Evolutionary conservation across 1,140 invertebrate genomes (phyloP).

Genomic region (Phymastichus coffea): DNA sequence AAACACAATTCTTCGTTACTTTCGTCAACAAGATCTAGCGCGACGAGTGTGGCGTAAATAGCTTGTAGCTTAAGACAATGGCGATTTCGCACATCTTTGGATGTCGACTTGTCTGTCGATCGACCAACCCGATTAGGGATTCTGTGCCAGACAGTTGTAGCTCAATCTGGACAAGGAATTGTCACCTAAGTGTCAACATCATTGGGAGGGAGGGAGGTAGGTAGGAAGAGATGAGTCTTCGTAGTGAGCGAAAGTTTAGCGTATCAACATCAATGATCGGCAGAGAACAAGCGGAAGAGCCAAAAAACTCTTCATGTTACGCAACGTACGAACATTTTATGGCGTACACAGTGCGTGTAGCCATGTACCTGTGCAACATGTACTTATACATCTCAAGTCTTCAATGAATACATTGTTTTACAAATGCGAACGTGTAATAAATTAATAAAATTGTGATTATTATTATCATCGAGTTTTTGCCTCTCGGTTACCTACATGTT

Average conservation of each 20-base stretch:
- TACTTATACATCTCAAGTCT: constrained; percentile 33
- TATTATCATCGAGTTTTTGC: too few relatives aligned
- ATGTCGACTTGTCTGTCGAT: too few relatives aligned
- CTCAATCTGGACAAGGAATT: too few relatives aligned
- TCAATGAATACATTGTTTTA: constrained; percentile 37
- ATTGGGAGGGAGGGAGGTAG: background rate
- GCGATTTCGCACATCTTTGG: background rate
- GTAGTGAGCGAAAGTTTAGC: background rate
- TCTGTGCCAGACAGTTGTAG: too few relatives aligned
- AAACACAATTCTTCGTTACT: too few relatives aligned
- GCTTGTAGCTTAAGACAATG: background rate
- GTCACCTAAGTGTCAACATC: too few relatives aligned
- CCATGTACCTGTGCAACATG: constrained; percentile 43
- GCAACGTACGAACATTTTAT: constrained; percentile 31
- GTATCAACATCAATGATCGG: constrained; percentile 3
- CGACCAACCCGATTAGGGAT: too few relatives aligned
- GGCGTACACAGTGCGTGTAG: constrained; percentile 36
- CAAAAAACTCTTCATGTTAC: too few relatives aligned
- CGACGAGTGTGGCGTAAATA: too few relatives aligned
- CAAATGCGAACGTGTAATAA: constrained; percentile 44
- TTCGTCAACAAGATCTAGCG: too few relatives aligned
- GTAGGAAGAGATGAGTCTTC: background rate
- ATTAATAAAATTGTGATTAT: constrained; percentile 45
- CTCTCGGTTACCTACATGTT: too few relatives aligned
- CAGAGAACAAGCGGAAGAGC: constrained; percentile 5